A percentile compares a stretch with the other conserved stretches of the same genome.
Evolutionary conservation across 2,797 vertebrate genomes (phyloP).

Genomic region (Diplodus puntazzo): DNA sequence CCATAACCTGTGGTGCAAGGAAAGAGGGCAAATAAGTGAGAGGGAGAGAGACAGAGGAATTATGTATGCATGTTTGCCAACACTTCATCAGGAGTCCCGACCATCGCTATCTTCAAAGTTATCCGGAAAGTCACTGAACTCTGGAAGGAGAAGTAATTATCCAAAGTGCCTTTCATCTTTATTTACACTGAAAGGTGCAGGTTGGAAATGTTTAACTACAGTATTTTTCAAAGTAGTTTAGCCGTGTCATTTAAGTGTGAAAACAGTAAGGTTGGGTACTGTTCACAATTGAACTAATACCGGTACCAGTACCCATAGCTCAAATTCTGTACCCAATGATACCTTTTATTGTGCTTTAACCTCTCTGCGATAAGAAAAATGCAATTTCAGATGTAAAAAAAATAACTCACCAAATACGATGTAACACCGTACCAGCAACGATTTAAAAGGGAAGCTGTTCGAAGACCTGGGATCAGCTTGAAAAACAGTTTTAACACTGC

Average conservation of each 20-base stretch:
- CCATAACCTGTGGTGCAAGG: slow-evolving; percentile 73
- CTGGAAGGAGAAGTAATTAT: slow-evolving; percentile 10
- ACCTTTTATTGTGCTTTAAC: too few species aligned
- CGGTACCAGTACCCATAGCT: too few species aligned
- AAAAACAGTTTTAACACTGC: too few species aligned
- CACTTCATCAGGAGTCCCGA: slow-evolving; percentile 52
- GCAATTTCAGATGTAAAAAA: too few species aligned
- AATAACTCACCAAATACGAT: too few species aligned
- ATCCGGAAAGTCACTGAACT: slow-evolving; percentile 64
- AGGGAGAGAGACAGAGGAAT: slow-evolving; percentile 48
- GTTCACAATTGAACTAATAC: too few species aligned
- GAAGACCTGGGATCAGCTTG: too few species aligned
- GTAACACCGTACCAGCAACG: too few species aligned
- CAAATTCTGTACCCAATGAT: too few species aligned
- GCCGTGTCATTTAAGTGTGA: neutral
- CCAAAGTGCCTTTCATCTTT: neutral
- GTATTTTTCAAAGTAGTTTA: too few species aligned
- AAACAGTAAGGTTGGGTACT: neutral
- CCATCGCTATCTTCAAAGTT: slow-evolving; percentile 61
- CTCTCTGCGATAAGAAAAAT: too few species aligned
- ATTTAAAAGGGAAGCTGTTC: too few species aligned
- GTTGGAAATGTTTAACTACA: slow-evolving; percentile 8
- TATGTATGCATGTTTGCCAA: slow-evolving; percentile 62
- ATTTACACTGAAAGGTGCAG: neutral
- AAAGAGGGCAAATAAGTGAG: slow-evolving; percentile 62